Conservation (phyloP, 2,888 invertebrate species). For the Hipparchia sbordonii region DNA sequence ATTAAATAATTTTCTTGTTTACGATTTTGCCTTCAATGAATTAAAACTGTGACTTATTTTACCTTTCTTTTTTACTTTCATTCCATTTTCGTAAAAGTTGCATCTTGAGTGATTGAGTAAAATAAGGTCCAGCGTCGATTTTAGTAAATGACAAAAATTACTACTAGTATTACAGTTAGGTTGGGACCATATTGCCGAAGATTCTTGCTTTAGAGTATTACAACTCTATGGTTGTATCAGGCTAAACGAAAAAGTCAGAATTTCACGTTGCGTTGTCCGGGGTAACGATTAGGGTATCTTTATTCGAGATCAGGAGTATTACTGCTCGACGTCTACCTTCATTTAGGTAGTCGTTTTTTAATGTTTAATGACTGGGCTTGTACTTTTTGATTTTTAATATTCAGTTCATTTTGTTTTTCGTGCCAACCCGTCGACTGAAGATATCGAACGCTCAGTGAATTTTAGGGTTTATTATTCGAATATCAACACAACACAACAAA, state of each 20-base stretch:
- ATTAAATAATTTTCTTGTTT: too few species aligned
- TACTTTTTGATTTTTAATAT: neutral
- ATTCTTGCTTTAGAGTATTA: neutral
- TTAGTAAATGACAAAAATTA: too few species aligned
- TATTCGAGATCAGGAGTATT: slow-evolving; percentile 27
- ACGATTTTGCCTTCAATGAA: too few species aligned
- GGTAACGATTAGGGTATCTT: slow-evolving; percentile 39
- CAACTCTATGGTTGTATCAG: slow-evolving; percentile 7
- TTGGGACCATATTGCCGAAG: neutral
- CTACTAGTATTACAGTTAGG: too few species aligned
- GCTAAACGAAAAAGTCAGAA: neutral
- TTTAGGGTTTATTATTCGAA: neutral
- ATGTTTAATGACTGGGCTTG: neutral
- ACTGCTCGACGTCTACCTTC: neutral
- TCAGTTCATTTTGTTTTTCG: neutral
- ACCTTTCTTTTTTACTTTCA: too few species aligned
- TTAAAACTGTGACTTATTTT: too few species aligned
- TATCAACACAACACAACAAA: neutral
- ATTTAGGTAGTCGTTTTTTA: neutral
- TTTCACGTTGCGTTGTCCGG: slow-evolving; percentile 16
- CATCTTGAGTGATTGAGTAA: too few species aligned
- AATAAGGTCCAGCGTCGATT: too few species aligned
- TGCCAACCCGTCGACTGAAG: neutral
- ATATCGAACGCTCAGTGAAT: neutral
- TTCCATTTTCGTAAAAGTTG: too few species aligned